Base-by-base conservation (phyloP, 2,888 invertebrate species). In the Polia nebulosa region DNA sequence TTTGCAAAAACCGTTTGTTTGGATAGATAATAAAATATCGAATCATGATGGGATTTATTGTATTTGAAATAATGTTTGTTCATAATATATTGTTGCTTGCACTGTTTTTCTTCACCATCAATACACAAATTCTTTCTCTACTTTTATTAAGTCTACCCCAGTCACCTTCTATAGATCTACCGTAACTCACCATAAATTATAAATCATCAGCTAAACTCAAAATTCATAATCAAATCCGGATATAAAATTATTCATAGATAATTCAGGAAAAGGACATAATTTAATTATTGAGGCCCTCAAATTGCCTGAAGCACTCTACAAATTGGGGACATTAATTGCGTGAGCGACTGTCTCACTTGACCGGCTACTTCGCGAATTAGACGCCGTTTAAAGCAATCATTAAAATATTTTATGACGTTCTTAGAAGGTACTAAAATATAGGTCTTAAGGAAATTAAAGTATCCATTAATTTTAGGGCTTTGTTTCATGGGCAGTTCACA, bases 311-410 rank as follows among this genome's bases (percentile, higher is more conserved):
- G 81, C 79, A 81, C 85, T 85, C 72, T 62, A 76, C 72, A 75
- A 78, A 80, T 84, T 86, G 80, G 75, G 69, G 60, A 17, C 67
- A 81, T 83, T 82, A 83, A 85, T 85, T 84, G 81, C 69, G 70
- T 58, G 67, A 78, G 68, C 68, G 58, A 78, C 65, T 70, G 62
- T 68, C 60, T 62, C 70, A 79, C 76, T 85, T 81, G 72, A 78
- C 83, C 73, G 72, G 70, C 71, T 68, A 78, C 78, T 80, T 74
- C 63, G 52, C 56, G 47, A 74, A 72, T 61, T 45, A 66, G 64
- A 55, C 58, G 41, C 51, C 65, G 64, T 62, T 68, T 74, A 73
- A 60, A 62, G 57, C 59, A 56, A 69, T 76, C 67, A 72, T 83
- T 76, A 80, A 76, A 73, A 71, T 52, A 76, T 59, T 67, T 76